A percentile compares a stretch with the other conserved stretches of the same genome.
Evolutionary conservation across 2,113 vertebrate species (phyloP).

Genomic region (Pteruthius melanotis): DNA sequence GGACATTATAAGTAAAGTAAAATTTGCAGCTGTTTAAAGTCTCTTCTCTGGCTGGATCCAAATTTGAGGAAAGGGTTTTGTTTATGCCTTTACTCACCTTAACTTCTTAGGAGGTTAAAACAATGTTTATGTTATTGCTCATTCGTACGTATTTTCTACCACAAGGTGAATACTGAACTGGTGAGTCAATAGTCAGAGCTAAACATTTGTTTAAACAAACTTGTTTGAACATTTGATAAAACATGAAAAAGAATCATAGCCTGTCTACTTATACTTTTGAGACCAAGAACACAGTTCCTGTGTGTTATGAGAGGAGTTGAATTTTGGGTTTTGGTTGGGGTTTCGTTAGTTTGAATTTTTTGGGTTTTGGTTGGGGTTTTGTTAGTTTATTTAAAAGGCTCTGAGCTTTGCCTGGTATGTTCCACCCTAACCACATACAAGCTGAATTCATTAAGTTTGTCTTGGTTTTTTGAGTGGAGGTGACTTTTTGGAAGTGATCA

Average conservation of each 20-base stretch:
- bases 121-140: background rate
- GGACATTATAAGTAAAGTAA: background rate
- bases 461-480: background rate
- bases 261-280: background rate
- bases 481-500: background rate
- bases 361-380: background rate
- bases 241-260: background rate
- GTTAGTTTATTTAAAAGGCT: background rate
- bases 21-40: background rate
- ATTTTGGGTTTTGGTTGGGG: background rate
- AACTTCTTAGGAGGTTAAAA: background rate
- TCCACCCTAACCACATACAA: background rate
- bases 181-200: background rate
- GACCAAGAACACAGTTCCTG: background rate
- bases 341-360: no score
- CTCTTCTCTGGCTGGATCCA: background rate
- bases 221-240: background rate
- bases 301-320: background rate
- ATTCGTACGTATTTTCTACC: background rate
- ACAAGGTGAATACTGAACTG: background rate
- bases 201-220: background rate
- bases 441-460: background rate
- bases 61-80: background rate
- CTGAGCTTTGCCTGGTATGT: background rate
- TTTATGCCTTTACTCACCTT: background rate